phyloP scores from a whole-genome alignment of 2,888 invertebrate species.

The Hydraecia micacea region DNA sequence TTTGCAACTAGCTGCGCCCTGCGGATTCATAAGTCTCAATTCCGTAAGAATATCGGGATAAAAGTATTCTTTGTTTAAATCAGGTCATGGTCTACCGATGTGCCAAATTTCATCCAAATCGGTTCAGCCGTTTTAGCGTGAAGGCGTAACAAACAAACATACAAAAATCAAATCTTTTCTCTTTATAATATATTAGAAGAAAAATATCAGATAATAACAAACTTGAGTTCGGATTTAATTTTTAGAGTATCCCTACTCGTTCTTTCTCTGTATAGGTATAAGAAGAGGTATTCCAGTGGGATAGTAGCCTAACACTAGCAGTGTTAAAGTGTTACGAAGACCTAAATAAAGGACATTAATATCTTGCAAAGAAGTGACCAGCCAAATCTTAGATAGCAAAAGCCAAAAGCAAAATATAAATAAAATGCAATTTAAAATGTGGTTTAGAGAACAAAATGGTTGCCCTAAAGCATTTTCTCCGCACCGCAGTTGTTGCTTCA shows the following conservation, averaged over 20 bases:
- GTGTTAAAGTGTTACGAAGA: not conserved
- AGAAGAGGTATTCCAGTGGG: not conserved
- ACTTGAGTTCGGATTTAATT: not conserved
- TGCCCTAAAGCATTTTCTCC: slow-evolving; percentile 14
- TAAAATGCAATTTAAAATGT: not conserved
- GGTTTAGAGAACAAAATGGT: slow-evolving; percentile 26
- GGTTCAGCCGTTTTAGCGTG: not conserved
- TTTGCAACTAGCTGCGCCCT: not conserved
- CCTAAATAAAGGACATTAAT: not conserved
- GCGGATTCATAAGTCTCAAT: not conserved
- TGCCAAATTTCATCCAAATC: not conserved
- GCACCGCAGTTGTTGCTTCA: slow-evolving; percentile 14
- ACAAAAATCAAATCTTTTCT: not conserved
- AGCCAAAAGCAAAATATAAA: not conserved
- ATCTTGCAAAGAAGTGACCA: not conserved
- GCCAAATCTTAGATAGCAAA: not conserved
- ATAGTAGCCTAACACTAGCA: not conserved
- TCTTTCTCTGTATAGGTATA: not conserved
- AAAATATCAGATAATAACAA: not conserved
- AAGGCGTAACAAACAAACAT: not conserved
- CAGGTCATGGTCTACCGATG: not conserved
- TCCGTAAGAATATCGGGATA: not conserved
- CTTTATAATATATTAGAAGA: not conserved
- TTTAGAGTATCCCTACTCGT: not conserved
- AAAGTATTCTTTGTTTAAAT: not conserved